These are phyloP conservation scores for Cirrhinus molitorella DNA, from an alignment of 2,797 vertebrate genomes.

Conservation along the genomic window DNA sequence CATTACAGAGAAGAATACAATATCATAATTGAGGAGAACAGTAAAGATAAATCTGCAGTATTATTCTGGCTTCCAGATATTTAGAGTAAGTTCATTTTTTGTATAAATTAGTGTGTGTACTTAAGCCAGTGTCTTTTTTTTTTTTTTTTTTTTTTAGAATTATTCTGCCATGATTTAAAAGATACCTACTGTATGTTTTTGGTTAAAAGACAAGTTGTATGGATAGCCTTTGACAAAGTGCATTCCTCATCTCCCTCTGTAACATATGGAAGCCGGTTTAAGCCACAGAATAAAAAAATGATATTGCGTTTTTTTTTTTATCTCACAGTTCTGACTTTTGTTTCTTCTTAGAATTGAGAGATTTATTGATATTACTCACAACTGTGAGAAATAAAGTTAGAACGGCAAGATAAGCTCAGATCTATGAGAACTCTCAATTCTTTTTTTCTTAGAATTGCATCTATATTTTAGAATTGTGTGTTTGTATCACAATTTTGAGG, in stretches of 20 bases:
- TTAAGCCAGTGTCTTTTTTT: background rate
- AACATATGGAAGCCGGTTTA: background rate
- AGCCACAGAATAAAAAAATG: too few species aligned
- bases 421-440: too few species aligned
- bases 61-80: background rate
- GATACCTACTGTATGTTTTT: background rate
- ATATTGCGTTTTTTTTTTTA: too few species aligned
- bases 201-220: constrained; percentile 43
- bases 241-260: constrained; percentile 23
- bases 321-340: too few species aligned
- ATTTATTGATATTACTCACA: too few species aligned
- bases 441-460: too few species aligned
- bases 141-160: background rate
- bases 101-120: background rate
- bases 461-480: too few species aligned
- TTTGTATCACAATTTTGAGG: too few species aligned
- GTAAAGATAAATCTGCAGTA: constrained; percentile 30
- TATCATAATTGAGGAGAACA: constrained; percentile 52
- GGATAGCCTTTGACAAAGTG: constrained; percentile 46
- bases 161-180: background rate
- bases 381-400: too few species aligned
- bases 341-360: too few species aligned
- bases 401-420: too few species aligned
- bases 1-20: constrained; percentile 65
- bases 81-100: background rate